phyloP scores from a whole-genome alignment of 2,113 vertebrate species.

The Polyodon spathula region DNA sequence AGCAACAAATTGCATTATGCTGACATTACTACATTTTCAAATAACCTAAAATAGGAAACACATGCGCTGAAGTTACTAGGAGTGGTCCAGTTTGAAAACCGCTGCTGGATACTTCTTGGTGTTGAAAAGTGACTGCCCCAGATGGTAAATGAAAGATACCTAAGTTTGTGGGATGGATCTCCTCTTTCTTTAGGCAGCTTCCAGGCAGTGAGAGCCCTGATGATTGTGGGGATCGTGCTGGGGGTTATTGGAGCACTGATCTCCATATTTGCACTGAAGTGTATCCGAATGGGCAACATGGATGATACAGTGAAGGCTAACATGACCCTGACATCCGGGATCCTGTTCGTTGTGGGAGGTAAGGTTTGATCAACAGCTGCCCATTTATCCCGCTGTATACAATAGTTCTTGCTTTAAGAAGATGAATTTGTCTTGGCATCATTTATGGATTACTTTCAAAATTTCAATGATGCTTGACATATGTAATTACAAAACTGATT shows the following conservation, averaged over 20 bases:
- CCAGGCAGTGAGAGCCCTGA: slow-evolving; percentile 76
- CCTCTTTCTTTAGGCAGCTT: slow-evolving; percentile 59
- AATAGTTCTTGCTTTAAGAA: too few relatives aligned
- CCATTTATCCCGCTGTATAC: neutral
- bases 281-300: slow-evolving; percentile 76
- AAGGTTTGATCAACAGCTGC: slow-evolving; percentile 11
- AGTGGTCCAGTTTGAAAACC: too few relatives aligned
- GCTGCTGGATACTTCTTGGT: too few relatives aligned
- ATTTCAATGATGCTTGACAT: too few relatives aligned
- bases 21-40: too few relatives aligned
- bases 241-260: slow-evolving; percentile 64
- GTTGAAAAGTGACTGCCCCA: too few relatives aligned
- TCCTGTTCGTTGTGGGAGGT: slow-evolving; percentile 77
- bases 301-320: slow-evolving; percentile 77
- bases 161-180: neutral
- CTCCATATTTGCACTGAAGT: slow-evolving; percentile 78
- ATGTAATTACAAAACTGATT: too few relatives aligned
- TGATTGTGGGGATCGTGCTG: slow-evolving; percentile 76
- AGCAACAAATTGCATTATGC: too few relatives aligned
- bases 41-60: too few relatives aligned
- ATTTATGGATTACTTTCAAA: too few relatives aligned
- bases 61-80: neutral
- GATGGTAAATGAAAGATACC: too few relatives aligned
- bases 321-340: slow-evolving; percentile 74
- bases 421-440: too few relatives aligned